A percentile compares a stretch with the other conserved stretches of the same genome.
Conservation (phyloP, 2,113 vertebrate species). For the Seriola dumerili region DNA sequence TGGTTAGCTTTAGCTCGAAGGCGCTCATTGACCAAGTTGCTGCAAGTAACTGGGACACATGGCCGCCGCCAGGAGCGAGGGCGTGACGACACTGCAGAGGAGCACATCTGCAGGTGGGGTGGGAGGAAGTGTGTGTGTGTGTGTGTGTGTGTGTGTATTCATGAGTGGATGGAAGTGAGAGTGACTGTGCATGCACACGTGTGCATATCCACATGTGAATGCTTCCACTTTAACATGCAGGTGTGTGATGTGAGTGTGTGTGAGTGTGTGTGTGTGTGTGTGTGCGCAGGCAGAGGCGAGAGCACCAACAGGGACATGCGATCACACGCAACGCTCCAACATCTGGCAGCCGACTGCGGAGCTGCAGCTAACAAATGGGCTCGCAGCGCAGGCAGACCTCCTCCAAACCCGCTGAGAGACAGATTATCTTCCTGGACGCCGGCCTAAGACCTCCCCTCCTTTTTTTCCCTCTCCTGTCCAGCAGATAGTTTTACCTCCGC, state of each 20-base stretch:
- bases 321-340: conserved; percentile 82
- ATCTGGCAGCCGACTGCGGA: conserved; percentile 80
- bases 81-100: conserved; percentile 51
- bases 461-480: conserved; percentile 32
- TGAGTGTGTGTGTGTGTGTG: conserved; percentile 18
- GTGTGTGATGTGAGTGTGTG: conserved; percentile 51
- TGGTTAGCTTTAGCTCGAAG: conserved; percentile 48
- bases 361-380: conserved; percentile 68
- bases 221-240: conserved; percentile 58
- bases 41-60: conserved; percentile 47
- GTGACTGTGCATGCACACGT: conserved; percentile 23
- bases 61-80: conserved; percentile 38
- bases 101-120: conserved; percentile 76
- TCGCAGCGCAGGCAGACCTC: conserved; percentile 51
- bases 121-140: conserved; percentile 45
- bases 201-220: conserved; percentile 43
- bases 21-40: conserved; percentile 42
- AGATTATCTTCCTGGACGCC: conserved; percentile 63
- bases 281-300: conserved; percentile 59
- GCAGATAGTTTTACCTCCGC: conserved; percentile 68
- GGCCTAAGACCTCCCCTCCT: conserved; percentile 26
- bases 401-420: conserved; percentile 56
- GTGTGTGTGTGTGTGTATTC: neutral
- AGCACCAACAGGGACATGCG: conserved; percentile 72
- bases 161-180: conserved; percentile 12